A percentile compares a stretch with the other conserved stretches of the same genome.
Evolutionary conservation across 2,113 vertebrate genomes (phyloP).

Genomic region (Sphaerodactylus townsendi): DNA sequence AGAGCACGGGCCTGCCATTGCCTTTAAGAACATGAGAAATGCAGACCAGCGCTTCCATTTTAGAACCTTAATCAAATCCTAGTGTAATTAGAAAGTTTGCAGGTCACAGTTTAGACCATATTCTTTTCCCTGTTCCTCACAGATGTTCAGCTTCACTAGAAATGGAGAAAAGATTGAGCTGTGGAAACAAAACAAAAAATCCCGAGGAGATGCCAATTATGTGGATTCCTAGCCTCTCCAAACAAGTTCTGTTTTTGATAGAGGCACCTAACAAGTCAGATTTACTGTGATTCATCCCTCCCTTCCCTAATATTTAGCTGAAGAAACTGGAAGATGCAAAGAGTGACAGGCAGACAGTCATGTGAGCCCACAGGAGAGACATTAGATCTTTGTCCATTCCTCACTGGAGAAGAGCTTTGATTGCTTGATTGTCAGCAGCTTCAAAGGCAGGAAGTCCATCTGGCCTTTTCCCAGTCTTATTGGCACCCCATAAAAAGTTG

Average conservation of each 20-base stretch:
- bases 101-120: slow-evolving; percentile 53
- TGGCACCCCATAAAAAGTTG: slow-evolving; percentile 86
- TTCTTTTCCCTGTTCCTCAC: slow-evolving; percentile 62
- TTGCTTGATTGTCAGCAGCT: slow-evolving; percentile 83
- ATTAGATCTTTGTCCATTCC: slow-evolving; percentile 77
- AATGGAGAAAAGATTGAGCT: slow-evolving; percentile 63
- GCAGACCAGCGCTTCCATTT: slow-evolving; percentile 47
- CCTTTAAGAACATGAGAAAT: slow-evolving; percentile 49
- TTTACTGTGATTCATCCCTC: slow-evolving; percentile 68
- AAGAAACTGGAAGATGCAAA: slow-evolving; percentile 80
- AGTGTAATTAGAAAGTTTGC: slow-evolving; percentile 60
- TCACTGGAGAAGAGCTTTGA: slow-evolving; percentile 94
- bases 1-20: slow-evolving; percentile 38
- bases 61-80: slow-evolving; percentile 52
- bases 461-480: slow-evolving; percentile 87
- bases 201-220: slow-evolving; percentile 53
- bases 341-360: slow-evolving; percentile 86
- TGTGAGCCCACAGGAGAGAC: slow-evolving; percentile 84
- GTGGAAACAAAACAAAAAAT: slow-evolving; percentile 56
- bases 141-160: slow-evolving; percentile 55
- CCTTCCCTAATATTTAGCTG: slow-evolving; percentile 78
- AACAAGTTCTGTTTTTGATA: slow-evolving; percentile 50
- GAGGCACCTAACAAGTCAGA: slow-evolving; percentile 66
- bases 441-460: slow-evolving; percentile 86
- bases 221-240: slow-evolving; percentile 50